A percentile compares a stretch with the other conserved stretches of the same genome.
Conservation (phyloP, 2,888 invertebrate genomes). For the Liopterus haemorrhoidalis region DNA sequence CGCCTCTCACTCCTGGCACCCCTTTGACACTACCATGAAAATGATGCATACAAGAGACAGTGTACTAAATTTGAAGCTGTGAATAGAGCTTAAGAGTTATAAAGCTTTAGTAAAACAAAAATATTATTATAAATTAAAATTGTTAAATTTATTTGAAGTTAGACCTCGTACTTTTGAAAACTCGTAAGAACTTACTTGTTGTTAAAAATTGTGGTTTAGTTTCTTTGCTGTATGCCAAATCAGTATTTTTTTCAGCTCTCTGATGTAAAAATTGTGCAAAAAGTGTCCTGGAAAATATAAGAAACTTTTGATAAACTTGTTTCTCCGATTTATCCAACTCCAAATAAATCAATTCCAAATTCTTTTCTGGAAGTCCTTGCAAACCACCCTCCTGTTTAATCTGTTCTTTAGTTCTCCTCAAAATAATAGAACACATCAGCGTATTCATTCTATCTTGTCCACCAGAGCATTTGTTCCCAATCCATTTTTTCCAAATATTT, state of each 20-base stretch:
- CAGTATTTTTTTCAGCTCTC: constrained; percentile 60
- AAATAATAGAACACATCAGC: constrained; percentile 75
- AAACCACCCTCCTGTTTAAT: constrained; percentile 60
- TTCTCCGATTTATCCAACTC: constrained; percentile 63
- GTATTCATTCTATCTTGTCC: constrained; percentile 78
- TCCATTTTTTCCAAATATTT: constrained; percentile 87
- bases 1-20: too few species aligned
- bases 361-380: constrained; percentile 57
- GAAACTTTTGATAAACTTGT: constrained; percentile 69
- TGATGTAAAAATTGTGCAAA: constrained; percentile 74
- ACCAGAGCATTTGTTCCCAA: constrained; percentile 73
- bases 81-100: too few species aligned
- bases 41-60: too few species aligned
- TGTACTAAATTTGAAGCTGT: too few species aligned
- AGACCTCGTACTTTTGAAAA: too few species aligned
- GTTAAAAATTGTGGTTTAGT: too few species aligned
- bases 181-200: too few species aligned
- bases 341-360: constrained; percentile 54
- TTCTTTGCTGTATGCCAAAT: constrained; percentile 27
- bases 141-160: too few species aligned
- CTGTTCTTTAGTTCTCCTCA: constrained; percentile 83
- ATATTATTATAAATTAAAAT: too few species aligned
- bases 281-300: constrained; percentile 66
- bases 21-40: too few species aligned
- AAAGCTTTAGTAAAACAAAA: too few species aligned